These are phyloP conservation scores for Intellagama lesueurii DNA, from an alignment of 2,797 vertebrate species.

Conservation along the genomic window DNA sequence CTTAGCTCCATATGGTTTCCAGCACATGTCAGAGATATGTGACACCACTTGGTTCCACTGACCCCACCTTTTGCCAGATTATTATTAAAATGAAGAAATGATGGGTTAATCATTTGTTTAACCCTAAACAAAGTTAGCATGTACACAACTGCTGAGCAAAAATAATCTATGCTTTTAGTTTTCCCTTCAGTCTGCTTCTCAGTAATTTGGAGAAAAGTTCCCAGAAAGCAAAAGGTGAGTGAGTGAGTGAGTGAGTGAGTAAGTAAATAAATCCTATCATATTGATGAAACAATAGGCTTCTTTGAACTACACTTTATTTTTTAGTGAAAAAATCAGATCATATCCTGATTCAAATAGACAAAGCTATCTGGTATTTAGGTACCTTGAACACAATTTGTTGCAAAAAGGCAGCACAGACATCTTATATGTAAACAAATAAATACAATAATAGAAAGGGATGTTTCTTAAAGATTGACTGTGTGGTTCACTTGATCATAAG, in stretches of 20 bases:
- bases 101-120: conserved; percentile 1
- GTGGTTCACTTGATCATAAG: conserved; percentile 18
- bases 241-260: too few species aligned
- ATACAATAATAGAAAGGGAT: background rate
- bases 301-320: conserved; percentile 5
- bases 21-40: background rate
- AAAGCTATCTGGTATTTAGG: background rate
- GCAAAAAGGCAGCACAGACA: background rate
- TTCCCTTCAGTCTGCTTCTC: conserved; percentile 26
- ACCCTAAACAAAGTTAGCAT: background rate
- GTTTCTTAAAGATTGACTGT: background rate
- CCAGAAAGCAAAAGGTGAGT: background rate
- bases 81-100: background rate
- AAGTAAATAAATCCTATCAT: background rate
- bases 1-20: background rate
- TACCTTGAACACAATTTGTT: background rate
- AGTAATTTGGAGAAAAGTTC: background rate
- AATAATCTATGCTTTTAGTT: background rate
- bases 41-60: background rate
- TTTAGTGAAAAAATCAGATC: background rate
- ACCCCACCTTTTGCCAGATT: background rate
- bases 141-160: background rate
- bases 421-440: background rate
- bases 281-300: background rate
- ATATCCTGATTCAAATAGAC: conserved; percentile 19